Conservation (phyloP, 1,140 invertebrate genomes). For the Leptonema lineaticorne region DNA sequence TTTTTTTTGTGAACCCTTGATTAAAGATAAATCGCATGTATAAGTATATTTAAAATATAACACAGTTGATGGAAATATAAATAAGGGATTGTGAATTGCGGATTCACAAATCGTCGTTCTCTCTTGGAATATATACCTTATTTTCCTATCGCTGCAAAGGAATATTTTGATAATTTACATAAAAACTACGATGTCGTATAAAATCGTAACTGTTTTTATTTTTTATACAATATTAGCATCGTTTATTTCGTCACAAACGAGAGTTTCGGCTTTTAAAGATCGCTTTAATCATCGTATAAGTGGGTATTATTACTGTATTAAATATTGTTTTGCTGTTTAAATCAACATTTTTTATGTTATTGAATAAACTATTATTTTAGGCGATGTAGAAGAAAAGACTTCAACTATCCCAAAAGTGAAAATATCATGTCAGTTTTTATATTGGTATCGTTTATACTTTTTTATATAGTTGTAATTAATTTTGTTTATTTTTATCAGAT, state of each 20-base stretch:
- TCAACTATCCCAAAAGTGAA: constrained; percentile 4
- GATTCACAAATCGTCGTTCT: too few species aligned
- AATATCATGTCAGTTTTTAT: not conserved
- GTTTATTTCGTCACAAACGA: constrained; percentile 4
- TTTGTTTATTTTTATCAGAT: constrained; percentile 31
- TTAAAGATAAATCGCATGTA: too few species aligned
- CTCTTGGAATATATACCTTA: not conserved
- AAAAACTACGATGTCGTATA: constrained; percentile 14
- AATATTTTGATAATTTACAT: not conserved
- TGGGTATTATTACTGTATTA: constrained; percentile 6
- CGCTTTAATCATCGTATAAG: constrained; percentile 38
- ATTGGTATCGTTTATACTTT: not conserved
- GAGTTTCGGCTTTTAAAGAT: constrained; percentile 28
- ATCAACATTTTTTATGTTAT: not conserved
- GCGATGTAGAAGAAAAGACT: constrained; percentile 6
- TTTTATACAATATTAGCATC: constrained; percentile 20
- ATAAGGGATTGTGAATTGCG: too few species aligned
- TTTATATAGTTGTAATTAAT: constrained; percentile 9
- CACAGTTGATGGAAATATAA: not conserved
- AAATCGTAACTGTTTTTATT: not conserved
- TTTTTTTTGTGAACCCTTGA: too few species aligned
- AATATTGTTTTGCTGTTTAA: not conserved
- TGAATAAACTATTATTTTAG: not conserved
- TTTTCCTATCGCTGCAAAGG: not conserved
- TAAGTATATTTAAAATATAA: too few species aligned